Conservation (phyloP, 53 echinoderm and acorn worm genomes). For the Pentamera pediparva region DNA sequence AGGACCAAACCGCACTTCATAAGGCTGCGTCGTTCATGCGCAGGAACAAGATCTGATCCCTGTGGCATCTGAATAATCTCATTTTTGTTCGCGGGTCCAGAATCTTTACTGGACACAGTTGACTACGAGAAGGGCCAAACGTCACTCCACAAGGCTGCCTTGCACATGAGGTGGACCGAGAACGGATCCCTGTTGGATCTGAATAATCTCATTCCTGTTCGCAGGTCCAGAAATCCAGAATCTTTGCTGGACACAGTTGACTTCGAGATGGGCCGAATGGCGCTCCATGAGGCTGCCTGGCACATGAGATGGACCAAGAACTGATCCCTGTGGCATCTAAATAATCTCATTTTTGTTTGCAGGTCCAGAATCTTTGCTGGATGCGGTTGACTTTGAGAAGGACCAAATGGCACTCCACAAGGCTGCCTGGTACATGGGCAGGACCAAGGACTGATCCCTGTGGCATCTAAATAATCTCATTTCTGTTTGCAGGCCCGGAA, state of each 20-base stretch:
- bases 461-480: not conserved
- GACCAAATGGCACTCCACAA: conserved; percentile 83
- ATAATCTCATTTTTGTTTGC: too few species aligned
- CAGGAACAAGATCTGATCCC: conserved; percentile 38
- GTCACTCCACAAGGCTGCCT: conserved; percentile 84
- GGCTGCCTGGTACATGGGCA: conserved; percentile 93
- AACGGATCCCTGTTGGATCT: not conserved
- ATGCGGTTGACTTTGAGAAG: conserved; percentile 68
- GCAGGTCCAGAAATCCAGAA: conserved; percentile 65
- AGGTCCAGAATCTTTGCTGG: conserved; percentile 74
- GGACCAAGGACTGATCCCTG: conserved; percentile 60
- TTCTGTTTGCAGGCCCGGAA: conserved; percentile 49
- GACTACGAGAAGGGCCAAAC: conserved; percentile 77
- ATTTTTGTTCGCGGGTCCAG: too few species aligned
- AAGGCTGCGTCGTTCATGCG: conserved; percentile 98
- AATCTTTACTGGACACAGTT: conserved; percentile 50
- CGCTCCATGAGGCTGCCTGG: conserved; percentile 90
- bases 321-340: not conserved
- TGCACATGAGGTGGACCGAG: conserved; percentile 77
- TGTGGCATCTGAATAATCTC: not conserved
- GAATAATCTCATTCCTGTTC: too few species aligned
- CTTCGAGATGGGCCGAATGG: conserved; percentile 69
- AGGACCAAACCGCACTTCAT: conserved; percentile 89
- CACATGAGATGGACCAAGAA: conserved; percentile 68
- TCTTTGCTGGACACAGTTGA: conserved; percentile 58